These are phyloP conservation scores for Azorinus chamasolen DNA, from an alignment of 2,888 invertebrate species.

Conservation along the genomic window DNA sequence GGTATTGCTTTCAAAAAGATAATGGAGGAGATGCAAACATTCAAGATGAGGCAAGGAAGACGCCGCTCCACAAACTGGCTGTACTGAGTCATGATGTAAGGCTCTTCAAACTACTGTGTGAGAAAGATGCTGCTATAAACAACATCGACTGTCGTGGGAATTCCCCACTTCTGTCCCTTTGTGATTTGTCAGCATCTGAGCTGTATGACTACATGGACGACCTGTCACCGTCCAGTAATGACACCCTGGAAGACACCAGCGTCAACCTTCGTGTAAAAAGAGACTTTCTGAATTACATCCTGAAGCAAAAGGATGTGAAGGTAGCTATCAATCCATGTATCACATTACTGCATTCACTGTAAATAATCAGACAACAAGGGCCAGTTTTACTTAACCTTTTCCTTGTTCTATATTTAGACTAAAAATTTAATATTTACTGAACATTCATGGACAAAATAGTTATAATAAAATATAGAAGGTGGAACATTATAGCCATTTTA, in stretches of 20 bases:
- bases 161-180: conserved; percentile 78
- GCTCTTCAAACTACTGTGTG: conserved; percentile 74
- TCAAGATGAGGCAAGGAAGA: conserved; percentile 72
- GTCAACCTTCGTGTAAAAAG: conserved; percentile 69
- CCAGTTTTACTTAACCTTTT: too few species aligned
- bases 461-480: too few species aligned
- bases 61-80: conserved; percentile 75
- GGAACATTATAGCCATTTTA: too few species aligned
- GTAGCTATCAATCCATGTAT: too few species aligned
- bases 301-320: conserved; percentile 70
- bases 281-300: conserved; percentile 73
- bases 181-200: conserved; percentile 74
- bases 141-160: conserved; percentile 73
- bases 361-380: too few species aligned
- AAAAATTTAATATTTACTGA: too few species aligned
- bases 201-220: conserved; percentile 74
- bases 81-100: conserved; percentile 73
- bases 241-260: conserved; percentile 71
- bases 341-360: too few species aligned
- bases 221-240: conserved; percentile 74
- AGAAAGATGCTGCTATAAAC: conserved; percentile 79
- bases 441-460: too few species aligned
- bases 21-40: conserved; percentile 80
- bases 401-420: too few species aligned
- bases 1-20: too few species aligned